Evolutionary conservation across 1,140 invertebrate genomes (phyloP).

Genomic region (Camponotus vicinus): DNA sequence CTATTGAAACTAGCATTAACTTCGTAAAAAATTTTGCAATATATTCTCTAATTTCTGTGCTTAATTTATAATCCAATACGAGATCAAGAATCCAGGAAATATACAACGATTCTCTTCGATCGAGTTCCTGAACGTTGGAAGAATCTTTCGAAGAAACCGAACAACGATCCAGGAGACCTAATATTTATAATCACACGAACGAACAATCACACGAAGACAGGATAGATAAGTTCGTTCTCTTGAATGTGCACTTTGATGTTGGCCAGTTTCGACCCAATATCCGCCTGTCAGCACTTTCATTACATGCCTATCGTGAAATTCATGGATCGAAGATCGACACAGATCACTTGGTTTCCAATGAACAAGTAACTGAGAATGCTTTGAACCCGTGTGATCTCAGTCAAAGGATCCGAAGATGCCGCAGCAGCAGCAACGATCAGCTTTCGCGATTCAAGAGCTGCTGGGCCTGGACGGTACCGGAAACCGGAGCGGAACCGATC

Average conservation of each 20-base stretch:
- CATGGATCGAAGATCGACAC: not conserved
- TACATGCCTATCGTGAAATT: not conserved
- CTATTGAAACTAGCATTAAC: not conserved
- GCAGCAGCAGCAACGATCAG: slow-evolving; percentile 94
- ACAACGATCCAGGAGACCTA: slow-evolving; percentile 41
- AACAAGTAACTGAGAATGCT: slow-evolving; percentile 54
- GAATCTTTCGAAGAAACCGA: not conserved
- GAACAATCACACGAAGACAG: not conserved
- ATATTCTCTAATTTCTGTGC: not conserved
- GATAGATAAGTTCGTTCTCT: not conserved
- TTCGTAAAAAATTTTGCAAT: not conserved
- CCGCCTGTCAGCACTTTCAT: not conserved
- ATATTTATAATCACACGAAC: not conserved
- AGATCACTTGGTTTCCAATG: not conserved
- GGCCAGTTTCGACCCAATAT: not conserved
- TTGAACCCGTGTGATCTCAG: slow-evolving; percentile 59
- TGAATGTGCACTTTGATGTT: slow-evolving; percentile 15
- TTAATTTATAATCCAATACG: not conserved
- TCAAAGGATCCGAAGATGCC: slow-evolving; percentile 87
- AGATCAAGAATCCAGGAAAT: not conserved
- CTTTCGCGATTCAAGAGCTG: slow-evolving; percentile 96
- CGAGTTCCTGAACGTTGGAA: slow-evolving; percentile 20
- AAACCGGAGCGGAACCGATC: slow-evolving; percentile 82
- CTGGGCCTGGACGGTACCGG: slow-evolving; percentile 90
- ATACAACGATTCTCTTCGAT: slow-evolving; percentile 33